These are phyloP conservation scores for Percopsis omiscomaycus DNA, from an alignment of 2,797 vertebrate genomes.

Conservation along the genomic window DNA sequence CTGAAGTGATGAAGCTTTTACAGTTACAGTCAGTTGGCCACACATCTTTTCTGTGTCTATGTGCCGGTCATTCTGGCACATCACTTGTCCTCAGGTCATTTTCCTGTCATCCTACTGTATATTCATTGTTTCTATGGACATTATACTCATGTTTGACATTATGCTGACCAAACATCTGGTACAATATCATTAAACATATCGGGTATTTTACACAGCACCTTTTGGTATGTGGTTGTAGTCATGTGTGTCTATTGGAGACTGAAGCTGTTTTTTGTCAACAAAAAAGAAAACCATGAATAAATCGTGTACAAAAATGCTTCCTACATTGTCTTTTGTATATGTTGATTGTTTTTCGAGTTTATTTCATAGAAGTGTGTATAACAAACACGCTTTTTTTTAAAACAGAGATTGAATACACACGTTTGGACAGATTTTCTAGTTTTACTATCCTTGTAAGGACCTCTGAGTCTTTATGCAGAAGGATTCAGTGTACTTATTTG, in stretches of 20 bases:
- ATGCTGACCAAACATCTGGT: slow-evolving; percentile 13
- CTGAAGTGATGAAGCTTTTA: neutral
- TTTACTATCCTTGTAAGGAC: neutral
- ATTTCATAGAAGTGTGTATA: neutral
- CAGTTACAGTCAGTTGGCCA: no score
- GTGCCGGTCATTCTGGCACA: neutral
- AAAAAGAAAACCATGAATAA: slow-evolving; percentile 27
- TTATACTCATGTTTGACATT: slow-evolving; percentile 30
- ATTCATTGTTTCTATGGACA: neutral
- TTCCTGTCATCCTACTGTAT: neutral
- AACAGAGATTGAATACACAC: neutral
- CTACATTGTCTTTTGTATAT: neutral
- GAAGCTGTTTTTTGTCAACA: slow-evolving; percentile 15
- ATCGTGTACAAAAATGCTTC: slow-evolving; percentile 14
- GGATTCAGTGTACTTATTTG: neutral
- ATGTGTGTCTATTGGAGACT: slow-evolving; percentile 7
- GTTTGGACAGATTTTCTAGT: neutral
- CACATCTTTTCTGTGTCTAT: no score
- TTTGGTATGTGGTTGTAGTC: neutral
- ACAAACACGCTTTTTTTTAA: neutral
- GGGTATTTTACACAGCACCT: slow-evolving; percentile 39
- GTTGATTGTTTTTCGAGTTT: neutral
- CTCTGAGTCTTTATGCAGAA: neutral
- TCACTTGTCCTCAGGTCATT: neutral
- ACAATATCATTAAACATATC: slow-evolving; percentile 25